A percentile compares a stretch with the other conserved stretches of the same genome.
Evolutionary conservation across 2,797 vertebrate genomes (phyloP).

Genomic region (Buceros bicornis): DNA sequence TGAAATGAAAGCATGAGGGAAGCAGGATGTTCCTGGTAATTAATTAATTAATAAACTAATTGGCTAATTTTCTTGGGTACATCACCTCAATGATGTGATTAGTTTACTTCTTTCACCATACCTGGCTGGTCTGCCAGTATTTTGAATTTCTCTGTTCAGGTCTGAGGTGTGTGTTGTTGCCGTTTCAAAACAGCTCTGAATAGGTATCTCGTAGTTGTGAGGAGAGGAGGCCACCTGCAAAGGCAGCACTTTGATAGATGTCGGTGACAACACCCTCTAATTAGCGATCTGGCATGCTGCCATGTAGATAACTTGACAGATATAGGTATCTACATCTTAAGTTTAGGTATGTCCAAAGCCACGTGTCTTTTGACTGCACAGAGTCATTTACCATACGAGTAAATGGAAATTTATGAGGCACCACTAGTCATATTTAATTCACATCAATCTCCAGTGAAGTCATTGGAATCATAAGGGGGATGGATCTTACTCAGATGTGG

Average conservation of each 20-base stretch:
- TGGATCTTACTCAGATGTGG: background rate
- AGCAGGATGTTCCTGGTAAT: background rate
- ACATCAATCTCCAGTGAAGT: background rate
- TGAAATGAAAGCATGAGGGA: background rate
- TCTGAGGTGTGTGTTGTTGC: background rate
- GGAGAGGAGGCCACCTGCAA: background rate
- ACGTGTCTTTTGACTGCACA: background rate
- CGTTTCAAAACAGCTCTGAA: background rate
- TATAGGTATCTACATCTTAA: background rate
- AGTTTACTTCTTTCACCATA: background rate
- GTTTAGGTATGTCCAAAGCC: background rate
- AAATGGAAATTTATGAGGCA: conserved; percentile 1
- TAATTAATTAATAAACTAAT: background rate
- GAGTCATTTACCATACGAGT: background rate
- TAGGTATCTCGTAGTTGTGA: background rate
- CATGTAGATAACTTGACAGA: too few species aligned
- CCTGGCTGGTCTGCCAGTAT: background rate
- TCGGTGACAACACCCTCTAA: background rate
- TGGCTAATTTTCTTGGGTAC: background rate
- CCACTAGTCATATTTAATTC: background rate
- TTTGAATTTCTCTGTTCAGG: background rate
- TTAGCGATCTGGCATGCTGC: background rate
- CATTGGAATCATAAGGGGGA: background rate
- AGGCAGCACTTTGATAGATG: background rate
- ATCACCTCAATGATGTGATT: background rate